These are phyloP conservation scores for Oenanthe melanoleuca DNA, from an alignment of 2,113 vertebrate species.

Conservation along the genomic window DNA sequence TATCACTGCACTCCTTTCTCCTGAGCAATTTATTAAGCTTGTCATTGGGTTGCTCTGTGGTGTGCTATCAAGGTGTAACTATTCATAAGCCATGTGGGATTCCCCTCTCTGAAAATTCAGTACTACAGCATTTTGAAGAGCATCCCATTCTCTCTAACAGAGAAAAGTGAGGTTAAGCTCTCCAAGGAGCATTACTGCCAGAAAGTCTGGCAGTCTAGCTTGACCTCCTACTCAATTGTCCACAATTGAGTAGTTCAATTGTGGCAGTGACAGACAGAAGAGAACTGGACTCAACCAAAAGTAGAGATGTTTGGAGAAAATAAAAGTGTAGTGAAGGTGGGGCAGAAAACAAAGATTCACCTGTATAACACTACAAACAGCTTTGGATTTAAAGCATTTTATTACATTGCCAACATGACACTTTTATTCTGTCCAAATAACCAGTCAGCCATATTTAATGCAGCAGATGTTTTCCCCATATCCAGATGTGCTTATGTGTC, in stretches of 20 bases:
- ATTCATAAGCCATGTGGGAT: rapidly evolving
- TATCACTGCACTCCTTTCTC: not conserved
- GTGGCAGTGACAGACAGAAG: not conserved
- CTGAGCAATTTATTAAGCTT: not conserved
- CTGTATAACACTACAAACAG: not conserved
- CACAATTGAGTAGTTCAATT: not conserved
- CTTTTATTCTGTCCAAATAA: not conserved
- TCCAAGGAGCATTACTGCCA: not conserved
- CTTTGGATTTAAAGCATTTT: not conserved
- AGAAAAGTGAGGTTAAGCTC: not conserved
- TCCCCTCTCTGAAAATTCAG: not conserved
- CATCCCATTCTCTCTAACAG: not conserved
- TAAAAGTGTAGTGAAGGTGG: not conserved
- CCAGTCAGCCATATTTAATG: not conserved
- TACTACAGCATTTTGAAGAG: not conserved
- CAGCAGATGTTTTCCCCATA: not conserved
- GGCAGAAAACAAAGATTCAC: not conserved
- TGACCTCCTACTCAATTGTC: not conserved
- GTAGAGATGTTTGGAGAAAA: not conserved
- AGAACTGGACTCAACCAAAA: not conserved
- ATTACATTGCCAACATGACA: not conserved
- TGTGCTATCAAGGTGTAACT: not conserved
- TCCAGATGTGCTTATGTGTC: not conserved
- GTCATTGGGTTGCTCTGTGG: not conserved
- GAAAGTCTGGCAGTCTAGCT: not conserved